Evolutionary conservation across 2,888 invertebrate species (phyloP), one percentile per base, ranked within the genome.

Genomic region (Lasioglossum oenotherae): DNA sequence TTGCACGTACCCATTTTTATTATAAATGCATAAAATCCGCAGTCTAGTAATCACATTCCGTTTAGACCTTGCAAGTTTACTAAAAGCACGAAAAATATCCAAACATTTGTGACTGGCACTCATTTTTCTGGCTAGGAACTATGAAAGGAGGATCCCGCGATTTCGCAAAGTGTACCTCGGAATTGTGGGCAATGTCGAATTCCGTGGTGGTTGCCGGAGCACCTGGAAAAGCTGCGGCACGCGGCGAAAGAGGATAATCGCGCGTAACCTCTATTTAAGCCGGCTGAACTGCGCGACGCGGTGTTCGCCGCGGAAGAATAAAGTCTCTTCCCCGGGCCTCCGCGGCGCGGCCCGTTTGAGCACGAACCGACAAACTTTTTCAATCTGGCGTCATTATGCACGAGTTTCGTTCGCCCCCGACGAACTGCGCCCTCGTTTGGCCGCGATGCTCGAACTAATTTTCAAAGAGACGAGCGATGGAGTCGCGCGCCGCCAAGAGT

Each of bases 361-460:
- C 74, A 1, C 35, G 49, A 31, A 74, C 74, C 85, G 77, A 60
- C 85, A 93, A 94, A 94, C 92, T 93, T 94, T 94, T 94, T 93
- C 92, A 94, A 94, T 94, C 92, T 93, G 90, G 88, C 91, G 90
- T 93, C 93, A 93, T 94, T 93, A 93, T 93, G 89, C 88, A 84
- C 86, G 86, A 91, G 91, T 90, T 91, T 87, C 89, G 89, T 87
- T 81, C 79, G 80, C 83, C 78, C 81, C 78, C 74, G 82, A 75
- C 86, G 86, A 91, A 88, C 90, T 87, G 86, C 85, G 80, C 80
- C 67, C 79, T 46, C 74, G 79, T 67, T 57, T 46, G 27, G 72
- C 67, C 80, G 73, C 80, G 81, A 86, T 83, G 84, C 83, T 87
- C 89, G 41, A 89, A 90, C 89, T 92, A 91, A 92, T 92, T 91